Conservation (phyloP, 1,140 invertebrate species). For the Drusus annulatus region DNA sequence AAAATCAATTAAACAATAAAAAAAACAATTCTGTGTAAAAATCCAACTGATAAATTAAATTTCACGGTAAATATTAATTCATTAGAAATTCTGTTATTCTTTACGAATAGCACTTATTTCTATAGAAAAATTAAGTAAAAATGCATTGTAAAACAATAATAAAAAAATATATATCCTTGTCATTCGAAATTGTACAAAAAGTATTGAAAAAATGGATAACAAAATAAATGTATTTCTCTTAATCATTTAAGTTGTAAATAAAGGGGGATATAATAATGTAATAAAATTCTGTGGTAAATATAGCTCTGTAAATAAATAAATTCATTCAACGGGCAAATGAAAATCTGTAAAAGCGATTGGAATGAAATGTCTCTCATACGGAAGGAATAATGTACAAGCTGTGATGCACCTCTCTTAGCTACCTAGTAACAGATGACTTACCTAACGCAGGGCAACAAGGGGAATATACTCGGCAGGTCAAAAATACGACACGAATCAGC, state of each 20-base stretch:
- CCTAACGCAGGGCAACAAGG: background rate
- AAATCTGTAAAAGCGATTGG: conserved; percentile 18
- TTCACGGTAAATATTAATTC: no score
- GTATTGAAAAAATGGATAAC: background rate
- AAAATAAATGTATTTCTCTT: background rate
- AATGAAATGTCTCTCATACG: conserved; percentile 24
- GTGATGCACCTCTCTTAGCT: background rate
- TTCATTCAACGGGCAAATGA: background rate
- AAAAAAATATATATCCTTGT: background rate
- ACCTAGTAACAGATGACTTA: background rate
- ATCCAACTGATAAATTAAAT: no score
- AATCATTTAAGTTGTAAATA: background rate
- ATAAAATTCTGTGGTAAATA: background rate
- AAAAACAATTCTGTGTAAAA: no score
- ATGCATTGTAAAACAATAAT: background rate
- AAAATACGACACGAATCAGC: background rate
- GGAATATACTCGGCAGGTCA: background rate
- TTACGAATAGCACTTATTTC: background rate
- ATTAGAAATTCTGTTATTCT: no score
- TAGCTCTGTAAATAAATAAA: conserved; percentile 30
- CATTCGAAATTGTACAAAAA: background rate
- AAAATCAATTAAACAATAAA: no score
- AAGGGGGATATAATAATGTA: background rate
- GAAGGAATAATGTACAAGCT: background rate
- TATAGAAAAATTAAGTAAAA: background rate